Percentiles rank a stretch among this genome's conserved stretches.
Conservation (phyloP, 1,140 invertebrate genomes). For the Camponotus vicinus region DNA sequence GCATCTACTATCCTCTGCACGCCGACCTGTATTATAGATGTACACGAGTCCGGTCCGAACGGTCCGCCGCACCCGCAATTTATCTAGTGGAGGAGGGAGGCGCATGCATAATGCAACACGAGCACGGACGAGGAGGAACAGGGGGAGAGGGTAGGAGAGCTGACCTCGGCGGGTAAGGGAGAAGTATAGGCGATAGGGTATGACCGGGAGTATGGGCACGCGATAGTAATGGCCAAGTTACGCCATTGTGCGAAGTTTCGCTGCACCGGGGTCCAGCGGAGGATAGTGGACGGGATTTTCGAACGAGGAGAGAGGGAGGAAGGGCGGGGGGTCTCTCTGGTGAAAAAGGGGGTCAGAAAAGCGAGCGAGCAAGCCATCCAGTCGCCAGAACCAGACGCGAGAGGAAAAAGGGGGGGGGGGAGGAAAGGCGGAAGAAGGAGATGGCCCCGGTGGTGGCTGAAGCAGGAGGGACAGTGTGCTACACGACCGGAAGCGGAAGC, state of each 20-base stretch:
- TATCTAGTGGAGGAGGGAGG: conserved; percentile 47
- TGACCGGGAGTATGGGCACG: conserved; percentile 56
- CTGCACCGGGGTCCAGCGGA: conserved; percentile 62
- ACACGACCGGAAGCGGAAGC: conserved; percentile 84
- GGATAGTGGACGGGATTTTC: conserved; percentile 45
- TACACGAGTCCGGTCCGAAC: conserved; percentile 54
- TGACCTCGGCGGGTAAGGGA: conserved; percentile 47
- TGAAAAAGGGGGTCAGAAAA: conserved; percentile 67
- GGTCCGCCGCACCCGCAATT: conserved; percentile 55
- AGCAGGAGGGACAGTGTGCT: conserved; percentile 68
- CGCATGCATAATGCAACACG: conserved; percentile 62
- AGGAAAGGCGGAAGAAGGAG: conserved; percentile 47
- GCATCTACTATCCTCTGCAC: background rate
- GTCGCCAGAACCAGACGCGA: conserved; percentile 32
- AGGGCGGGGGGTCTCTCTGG: background rate
- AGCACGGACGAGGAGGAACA: conserved; percentile 24
- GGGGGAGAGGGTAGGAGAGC: background rate
- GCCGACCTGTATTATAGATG: conserved; percentile 60
- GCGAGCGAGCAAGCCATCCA: conserved; percentile 41
- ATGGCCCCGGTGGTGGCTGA: conserved; percentile 36
- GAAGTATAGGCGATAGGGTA: conserved; percentile 59
- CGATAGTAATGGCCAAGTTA: conserved; percentile 82
- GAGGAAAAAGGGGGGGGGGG: background rate
- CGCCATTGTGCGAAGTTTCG: conserved; percentile 83
- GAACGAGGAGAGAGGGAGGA: background rate